Evolutionary conservation across 2,888 invertebrate genomes (phyloP).

Genomic region (Masnerella sp.): DNA sequence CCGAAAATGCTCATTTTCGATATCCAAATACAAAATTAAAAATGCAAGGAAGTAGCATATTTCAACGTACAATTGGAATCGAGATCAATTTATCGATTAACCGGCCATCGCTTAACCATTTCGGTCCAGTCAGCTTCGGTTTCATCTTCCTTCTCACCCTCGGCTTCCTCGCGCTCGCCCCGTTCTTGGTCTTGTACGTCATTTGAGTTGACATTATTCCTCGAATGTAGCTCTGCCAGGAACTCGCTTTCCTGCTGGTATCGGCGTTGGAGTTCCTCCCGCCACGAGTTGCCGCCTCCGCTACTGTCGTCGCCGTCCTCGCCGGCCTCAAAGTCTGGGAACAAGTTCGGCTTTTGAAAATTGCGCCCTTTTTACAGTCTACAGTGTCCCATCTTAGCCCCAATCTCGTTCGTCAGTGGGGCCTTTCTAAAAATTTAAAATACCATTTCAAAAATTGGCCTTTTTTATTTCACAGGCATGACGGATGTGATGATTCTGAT

Average conservation of each 20-base stretch:
- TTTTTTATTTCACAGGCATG: too few relatives aligned
- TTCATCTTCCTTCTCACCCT: constrained; percentile 77
- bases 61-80: too few relatives aligned
- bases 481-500: too few relatives aligned
- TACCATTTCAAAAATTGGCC: too few relatives aligned
- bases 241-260: constrained; percentile 81
- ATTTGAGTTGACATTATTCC: constrained; percentile 77
- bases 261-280: constrained; percentile 80
- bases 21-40: too few relatives aligned
- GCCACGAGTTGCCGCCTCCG: constrained; percentile 79
- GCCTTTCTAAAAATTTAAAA: constrained; percentile 41
- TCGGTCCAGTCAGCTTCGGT: constrained; percentile 81
- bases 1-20: too few relatives aligned
- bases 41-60: too few relatives aligned
- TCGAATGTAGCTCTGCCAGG: constrained; percentile 80
- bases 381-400: constrained; percentile 23
- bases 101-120: constrained; percentile 83
- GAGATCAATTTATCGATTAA: constrained; percentile 82
- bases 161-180: constrained; percentile 78
- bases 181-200: constrained; percentile 70
- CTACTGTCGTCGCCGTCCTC: constrained; percentile 82
- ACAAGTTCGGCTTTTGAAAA: constrained; percentile 57
- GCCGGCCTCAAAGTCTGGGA: constrained; percentile 84
- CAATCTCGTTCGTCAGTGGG: constrained; percentile 31
- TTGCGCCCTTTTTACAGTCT: constrained; percentile 37